Percentiles rank a stretch among this genome's conserved stretches.
Evolutionary conservation across 2,113 vertebrate species (phyloP).

Genomic region (Neodon shergylaensis): DNA sequence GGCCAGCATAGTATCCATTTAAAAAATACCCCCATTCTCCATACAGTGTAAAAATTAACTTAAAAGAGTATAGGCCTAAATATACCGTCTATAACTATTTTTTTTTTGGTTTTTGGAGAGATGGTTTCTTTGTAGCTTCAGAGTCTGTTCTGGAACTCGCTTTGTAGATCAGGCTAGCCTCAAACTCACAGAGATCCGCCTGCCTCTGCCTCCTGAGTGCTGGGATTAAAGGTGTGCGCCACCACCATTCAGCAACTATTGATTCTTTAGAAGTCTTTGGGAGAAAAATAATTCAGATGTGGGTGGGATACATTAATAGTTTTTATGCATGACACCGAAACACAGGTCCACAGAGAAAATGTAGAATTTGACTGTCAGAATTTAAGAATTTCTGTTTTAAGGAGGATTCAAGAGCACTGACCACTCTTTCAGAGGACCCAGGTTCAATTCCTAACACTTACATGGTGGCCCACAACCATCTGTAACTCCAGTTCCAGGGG

Average conservation of each 20-base stretch:
- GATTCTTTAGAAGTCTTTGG: neutral
- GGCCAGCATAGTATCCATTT: neutral
- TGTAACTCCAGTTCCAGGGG: neutral
- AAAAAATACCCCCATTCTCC: slow-evolving; percentile 7
- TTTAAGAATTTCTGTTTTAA: slow-evolving; percentile 12
- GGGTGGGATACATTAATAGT: neutral
- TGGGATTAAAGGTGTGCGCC: too few relatives aligned
- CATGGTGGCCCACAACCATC: too few relatives aligned
- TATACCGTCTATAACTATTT: slow-evolving; percentile 18
- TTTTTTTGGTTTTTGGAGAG: too few relatives aligned
- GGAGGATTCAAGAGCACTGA: neutral
- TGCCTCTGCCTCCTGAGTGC: too few relatives aligned
- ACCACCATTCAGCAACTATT: too few relatives aligned
- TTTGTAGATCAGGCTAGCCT: too few relatives aligned
- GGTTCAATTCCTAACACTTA: neutral
- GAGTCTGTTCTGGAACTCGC: too few relatives aligned
- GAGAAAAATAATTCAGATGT: slow-evolving; percentile 13
- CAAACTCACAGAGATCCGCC: too few relatives aligned
- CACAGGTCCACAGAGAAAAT: slow-evolving; percentile 46
- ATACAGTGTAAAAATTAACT: neutral
- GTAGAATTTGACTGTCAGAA: slow-evolving; percentile 35
- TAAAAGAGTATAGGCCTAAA: neutral
- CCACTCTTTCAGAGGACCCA: neutral
- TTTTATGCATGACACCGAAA: neutral
- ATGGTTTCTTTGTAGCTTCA: too few relatives aligned